A percentile compares a stretch with the other conserved stretches of the same genome.
Conservation (phyloP, 2,888 invertebrate species). For the Dromius quadrimaculatus region DNA sequence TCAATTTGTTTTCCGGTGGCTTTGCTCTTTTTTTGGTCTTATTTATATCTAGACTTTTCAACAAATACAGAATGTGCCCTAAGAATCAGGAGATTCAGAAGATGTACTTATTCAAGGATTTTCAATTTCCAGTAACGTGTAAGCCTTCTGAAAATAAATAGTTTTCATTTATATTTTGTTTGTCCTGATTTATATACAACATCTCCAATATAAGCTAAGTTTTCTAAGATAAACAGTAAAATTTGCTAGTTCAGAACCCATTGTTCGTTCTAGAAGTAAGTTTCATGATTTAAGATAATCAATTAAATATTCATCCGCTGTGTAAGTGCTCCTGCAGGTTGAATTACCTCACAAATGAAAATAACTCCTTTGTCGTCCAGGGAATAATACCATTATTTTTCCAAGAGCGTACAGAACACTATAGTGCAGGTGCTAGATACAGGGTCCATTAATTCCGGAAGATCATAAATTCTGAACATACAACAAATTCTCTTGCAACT, state of each 20-base stretch:
- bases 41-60: too few relatives aligned
- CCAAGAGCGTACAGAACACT: slow-evolving; percentile 10
- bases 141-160: too few relatives aligned
- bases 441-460: slow-evolving; percentile 34
- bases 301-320: slow-evolving; percentile 22
- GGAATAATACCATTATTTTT: slow-evolving; percentile 37
- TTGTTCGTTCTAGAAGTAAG: not conserved
- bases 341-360: slow-evolving; percentile 39
- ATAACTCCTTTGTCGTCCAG: slow-evolving; percentile 36
- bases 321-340: slow-evolving; percentile 1
- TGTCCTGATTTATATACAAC: too few relatives aligned
- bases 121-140: too few relatives aligned
- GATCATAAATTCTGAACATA: slow-evolving; percentile 28
- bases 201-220: too few relatives aligned
- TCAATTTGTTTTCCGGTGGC: too few relatives aligned
- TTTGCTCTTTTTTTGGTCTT: too few relatives aligned
- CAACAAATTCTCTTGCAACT: slow-evolving; percentile 36
- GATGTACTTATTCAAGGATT: too few relatives aligned
- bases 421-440: slow-evolving; percentile 38
- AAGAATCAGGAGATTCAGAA: too few relatives aligned
- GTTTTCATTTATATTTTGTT: too few relatives aligned
- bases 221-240: too few relatives aligned
- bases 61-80: too few relatives aligned
- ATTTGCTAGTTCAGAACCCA: not conserved
- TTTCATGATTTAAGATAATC: slow-evolving; percentile 27